Base-by-base conservation (phyloP, 2,113 vertebrate genomes). In the Otus sunia region DNA sequence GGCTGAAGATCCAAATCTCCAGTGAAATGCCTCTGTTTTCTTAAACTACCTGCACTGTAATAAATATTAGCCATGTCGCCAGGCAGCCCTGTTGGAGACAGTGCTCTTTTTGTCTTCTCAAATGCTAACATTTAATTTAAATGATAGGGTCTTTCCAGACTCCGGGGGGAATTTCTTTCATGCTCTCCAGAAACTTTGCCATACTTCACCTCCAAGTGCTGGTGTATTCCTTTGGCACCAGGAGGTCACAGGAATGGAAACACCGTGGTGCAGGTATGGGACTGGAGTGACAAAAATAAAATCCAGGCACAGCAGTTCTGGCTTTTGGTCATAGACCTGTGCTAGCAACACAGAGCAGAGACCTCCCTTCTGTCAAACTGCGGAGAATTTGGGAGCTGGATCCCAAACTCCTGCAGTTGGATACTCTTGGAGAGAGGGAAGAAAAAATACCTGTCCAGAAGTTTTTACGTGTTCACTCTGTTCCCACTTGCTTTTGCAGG, bases 31-130 rank as follows among this genome's bases (percentile, higher is more conserved):
- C 85, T 95, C 95, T 98, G 97, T 98, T 98, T 98, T 97, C 97
- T 98, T 97, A 98, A 98, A 97, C 98, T 97, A 98, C 97, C 92
- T 96, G 97, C 94, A 97, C 97, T 78, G 80, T 97, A 96, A 97
- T 98, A 97, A 98, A 98, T 97, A 97, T 94, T 76, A 74, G 23
- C 94, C 93, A 80, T 49, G 97, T 98, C 97, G 73, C 94, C 97
- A 88, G 64, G 69, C 95, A 91, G 94, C 96, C 94, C 88, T 91
- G 89, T 12, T 93, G 82, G 92, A 94, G 77, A 96, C 92, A 92
- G 92, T 84, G 83, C 32, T 87, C 94, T 88, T 98, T 97, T 97
- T 96, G 95, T 97, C 90, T 95, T 88, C 95, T 89, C 78, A 83
- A 92, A 97, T 94, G 91, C 97, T 95, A 97, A 95, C 97, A 95